phyloP scores from a whole-genome alignment of 2,888 invertebrate genomes.

The Pinctada fucata region DNA sequence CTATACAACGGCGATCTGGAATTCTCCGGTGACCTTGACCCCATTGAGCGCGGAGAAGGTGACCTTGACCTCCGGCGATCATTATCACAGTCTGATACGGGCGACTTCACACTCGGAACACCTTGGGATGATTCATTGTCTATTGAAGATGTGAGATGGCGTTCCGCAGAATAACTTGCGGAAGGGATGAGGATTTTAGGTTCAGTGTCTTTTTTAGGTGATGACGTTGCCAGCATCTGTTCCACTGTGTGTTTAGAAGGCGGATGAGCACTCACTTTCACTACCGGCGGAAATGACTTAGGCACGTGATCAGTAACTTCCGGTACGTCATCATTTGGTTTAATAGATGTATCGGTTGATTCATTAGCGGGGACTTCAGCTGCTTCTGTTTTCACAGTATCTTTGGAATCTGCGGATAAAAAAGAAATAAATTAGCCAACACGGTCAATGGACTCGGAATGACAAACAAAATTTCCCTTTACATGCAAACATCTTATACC shows the following conservation, averaged over 20 bases:
- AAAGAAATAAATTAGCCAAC: no score
- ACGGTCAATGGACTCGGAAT: no score
- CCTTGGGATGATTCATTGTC: no score
- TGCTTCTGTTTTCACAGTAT: no score
- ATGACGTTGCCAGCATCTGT: not conserved
- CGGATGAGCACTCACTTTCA: not conserved
- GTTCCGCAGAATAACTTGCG: not conserved
- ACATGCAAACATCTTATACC: no score
- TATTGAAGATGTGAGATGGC: no score
- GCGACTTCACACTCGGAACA: no score
- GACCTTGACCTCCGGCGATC: not conserved
- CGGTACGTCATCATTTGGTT: not conserved
- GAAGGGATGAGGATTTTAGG: not conserved
- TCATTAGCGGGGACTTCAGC: no score
- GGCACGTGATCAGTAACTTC: not conserved
- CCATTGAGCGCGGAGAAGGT: not conserved
- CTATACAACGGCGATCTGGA: slow-evolving; percentile 10
- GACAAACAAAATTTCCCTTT: no score
- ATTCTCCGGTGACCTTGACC: slow-evolving; percentile 12
- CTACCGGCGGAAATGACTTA: not conserved
- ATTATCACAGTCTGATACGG: not conserved
- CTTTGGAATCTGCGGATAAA: no score
- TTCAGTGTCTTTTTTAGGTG: not conserved
- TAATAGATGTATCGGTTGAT: no score
- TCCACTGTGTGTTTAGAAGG: not conserved